phyloP scores from a whole-genome alignment of 1,140 invertebrate genomes.

The Heliothis subflexa region DNA sequence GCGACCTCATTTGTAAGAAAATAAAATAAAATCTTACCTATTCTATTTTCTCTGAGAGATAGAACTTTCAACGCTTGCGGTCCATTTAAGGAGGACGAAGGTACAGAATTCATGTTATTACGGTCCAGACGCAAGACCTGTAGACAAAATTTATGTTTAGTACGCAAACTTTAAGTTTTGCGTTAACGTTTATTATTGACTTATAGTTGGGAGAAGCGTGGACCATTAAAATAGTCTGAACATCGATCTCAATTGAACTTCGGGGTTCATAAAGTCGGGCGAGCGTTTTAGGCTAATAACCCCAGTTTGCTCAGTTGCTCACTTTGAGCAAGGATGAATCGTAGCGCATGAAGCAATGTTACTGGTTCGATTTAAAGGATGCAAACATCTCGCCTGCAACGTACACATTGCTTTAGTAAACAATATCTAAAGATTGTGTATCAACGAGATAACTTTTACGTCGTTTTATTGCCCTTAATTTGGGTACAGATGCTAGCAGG shows the following conservation, averaged over 20 bases:
- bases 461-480: too few relatives aligned
- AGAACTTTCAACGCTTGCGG: slow-evolving; percentile 90
- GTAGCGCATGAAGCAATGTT: too few relatives aligned
- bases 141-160: slow-evolving; percentile 59
- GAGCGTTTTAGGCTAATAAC: too few relatives aligned
- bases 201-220: slow-evolving; percentile 1
- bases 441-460: too few relatives aligned
- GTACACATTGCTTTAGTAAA: too few relatives aligned
- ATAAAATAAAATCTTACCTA: slow-evolving; percentile 88
- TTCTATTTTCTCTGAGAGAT: slow-evolving; percentile 92
- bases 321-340: too few relatives aligned
- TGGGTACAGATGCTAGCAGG: too few relatives aligned
- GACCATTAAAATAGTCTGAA: background rate
- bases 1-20: background rate
- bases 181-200: slow-evolving; percentile 14
- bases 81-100: slow-evolving; percentile 92
- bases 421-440: too few relatives aligned
- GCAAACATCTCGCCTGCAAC: too few relatives aligned
- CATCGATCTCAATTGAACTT: background rate
- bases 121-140: slow-evolving; percentile 93
- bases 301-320: too few relatives aligned
- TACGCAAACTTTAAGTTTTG: slow-evolving; percentile 21
- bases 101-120: slow-evolving; percentile 92
- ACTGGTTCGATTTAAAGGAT: too few relatives aligned
- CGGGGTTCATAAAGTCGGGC: background rate